Evolutionary conservation across 1,140 invertebrate genomes (phyloP), one percentile per base, ranked within the genome.

Genomic region (Arctopsyche grandis): DNA sequence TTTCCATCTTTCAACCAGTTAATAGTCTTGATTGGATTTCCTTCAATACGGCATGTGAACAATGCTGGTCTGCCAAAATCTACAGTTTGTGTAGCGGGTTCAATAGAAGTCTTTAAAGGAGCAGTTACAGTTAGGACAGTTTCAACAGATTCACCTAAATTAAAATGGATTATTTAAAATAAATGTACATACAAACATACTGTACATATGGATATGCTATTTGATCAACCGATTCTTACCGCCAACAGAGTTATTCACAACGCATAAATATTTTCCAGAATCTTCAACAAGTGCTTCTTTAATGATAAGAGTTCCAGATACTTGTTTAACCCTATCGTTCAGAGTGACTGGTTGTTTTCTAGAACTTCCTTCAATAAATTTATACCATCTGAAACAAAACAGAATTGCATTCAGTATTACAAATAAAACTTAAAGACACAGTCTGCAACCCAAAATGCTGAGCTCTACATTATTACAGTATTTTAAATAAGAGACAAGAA

Each of bases 1-100:
- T 95, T 94, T 80, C 96, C 96, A 86, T 99, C 96, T 87, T 98
- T 98, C 69, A 97, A 89, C 97, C 97, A 99, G 24, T 91, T 93
- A 43, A 98, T 92, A 4, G 93, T 94, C 84, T 95, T 95, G 69
- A 97, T 93, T 0, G 96, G 96, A 84, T 96, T 96, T 66, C 97
- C 97, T 87, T 95, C 93, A 84, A 95, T 95, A 85, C 94, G 93
- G 88, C 96, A 97, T 19, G 94, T 96, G 85, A 98, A 96, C 0
- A 94, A 91, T 0, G 97, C 97, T 0, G 96, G 94, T 84, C 96
- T 91, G 60, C 96, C 96, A 84, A 97, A 98, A 86, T 98, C 97
- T 52, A 98, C 93, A 48, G 95, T 96, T 86, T 98, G 97, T 0
- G 94, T 93, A 58, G 93, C 92, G 0, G 97, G 97, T 85, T 97